These are phyloP conservation scores for Psilopsiagon aymara DNA, from an alignment of 2,113 vertebrate genomes.

Conservation along the genomic window DNA sequence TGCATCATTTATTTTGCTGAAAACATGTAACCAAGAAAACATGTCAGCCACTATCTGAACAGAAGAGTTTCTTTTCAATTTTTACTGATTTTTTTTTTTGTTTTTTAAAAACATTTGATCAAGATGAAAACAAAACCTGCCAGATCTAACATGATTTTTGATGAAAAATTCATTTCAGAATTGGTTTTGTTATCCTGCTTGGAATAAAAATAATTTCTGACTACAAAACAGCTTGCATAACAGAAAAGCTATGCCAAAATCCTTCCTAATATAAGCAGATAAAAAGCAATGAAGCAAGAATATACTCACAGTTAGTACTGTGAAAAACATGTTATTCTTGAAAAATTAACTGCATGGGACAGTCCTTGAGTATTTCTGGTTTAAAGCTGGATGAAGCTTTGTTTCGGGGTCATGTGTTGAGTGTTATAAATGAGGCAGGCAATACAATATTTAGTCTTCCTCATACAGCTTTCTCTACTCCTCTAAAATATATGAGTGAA, in stretches of 20 bases:
- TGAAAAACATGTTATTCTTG: neutral
- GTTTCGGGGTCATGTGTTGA: neutral
- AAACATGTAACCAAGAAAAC: neutral
- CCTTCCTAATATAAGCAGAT: neutral
- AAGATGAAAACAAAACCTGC: neutral
- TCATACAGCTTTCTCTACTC: neutral
- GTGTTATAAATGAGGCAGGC: neutral
- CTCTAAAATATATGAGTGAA: neutral
- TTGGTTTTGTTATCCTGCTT: neutral
- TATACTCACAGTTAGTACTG: rapidly evolving
- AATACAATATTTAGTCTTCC: neutral
- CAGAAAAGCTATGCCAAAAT: neutral
- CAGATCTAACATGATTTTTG: neutral
- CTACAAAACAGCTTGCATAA: neutral
- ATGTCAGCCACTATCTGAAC: neutral
- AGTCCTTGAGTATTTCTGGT: neutral
- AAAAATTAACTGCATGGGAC: neutral
- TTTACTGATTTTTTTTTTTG: neutral
- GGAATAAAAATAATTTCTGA: neutral
- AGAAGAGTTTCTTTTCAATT: neutral
- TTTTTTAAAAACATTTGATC: neutral
- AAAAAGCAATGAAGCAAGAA: neutral
- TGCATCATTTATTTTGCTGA: neutral
- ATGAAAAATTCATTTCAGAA: neutral
- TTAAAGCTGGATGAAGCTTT: neutral